Evolutionary conservation across 2,797 vertebrate genomes (phyloP).

Genomic region (Pseudochirops cupreus): DNA sequence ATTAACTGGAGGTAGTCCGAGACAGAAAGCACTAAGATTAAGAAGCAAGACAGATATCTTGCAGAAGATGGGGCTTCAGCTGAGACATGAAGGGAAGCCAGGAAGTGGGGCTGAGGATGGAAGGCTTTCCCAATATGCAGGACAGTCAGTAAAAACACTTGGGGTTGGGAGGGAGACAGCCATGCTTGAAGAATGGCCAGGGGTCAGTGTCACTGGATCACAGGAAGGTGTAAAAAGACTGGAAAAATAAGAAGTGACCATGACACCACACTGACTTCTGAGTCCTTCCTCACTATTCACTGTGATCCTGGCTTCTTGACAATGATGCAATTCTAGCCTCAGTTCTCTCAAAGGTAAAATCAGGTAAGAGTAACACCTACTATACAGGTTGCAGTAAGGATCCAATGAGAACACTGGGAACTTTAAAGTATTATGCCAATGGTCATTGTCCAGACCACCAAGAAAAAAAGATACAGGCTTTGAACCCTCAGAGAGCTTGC

Average conservation of each 20-base stretch:
- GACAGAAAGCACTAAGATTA: too few species aligned
- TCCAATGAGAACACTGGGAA: neutral
- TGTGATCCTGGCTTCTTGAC: neutral
- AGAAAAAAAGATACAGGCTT: neutral
- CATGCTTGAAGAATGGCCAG: neutral
- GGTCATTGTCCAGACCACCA: neutral
- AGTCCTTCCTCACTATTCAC: neutral
- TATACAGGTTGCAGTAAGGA: neutral
- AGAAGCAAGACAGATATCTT: too few species aligned
- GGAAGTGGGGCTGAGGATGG: neutral
- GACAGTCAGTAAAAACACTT: neutral
- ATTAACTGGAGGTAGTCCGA: too few species aligned
- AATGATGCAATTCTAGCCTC: neutral
- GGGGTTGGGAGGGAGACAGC: neutral
- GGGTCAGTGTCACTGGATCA: neutral
- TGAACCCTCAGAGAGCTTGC: neutral
- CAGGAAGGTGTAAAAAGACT: neutral
- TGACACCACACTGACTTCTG: neutral
- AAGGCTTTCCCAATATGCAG: neutral
- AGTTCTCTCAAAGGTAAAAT: neutral
- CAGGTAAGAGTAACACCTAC: neutral
- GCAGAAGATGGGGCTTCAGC: too few species aligned
- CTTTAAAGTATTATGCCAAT: neutral
- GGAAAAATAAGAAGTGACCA: too few species aligned
- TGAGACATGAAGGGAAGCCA: neutral